These are phyloP conservation scores for Sialis fuliginosa DNA, from an alignment of 2,888 invertebrate genomes.

Conservation along the genomic window DNA sequence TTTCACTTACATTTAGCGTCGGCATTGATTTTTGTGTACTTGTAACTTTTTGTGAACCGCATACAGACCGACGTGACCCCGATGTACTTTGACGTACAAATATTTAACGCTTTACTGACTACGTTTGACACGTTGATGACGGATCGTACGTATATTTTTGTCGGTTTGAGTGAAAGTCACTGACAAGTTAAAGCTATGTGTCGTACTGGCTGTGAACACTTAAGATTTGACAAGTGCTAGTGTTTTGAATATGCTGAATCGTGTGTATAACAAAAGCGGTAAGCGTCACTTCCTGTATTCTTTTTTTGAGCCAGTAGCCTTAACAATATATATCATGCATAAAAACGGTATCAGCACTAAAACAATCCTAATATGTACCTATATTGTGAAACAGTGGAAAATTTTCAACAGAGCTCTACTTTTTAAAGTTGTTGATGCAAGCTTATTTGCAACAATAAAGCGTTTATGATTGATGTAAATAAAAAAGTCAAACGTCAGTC, in stretches of 20 bases:
- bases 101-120: neutral
- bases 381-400: too few species aligned
- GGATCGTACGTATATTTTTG: neutral
- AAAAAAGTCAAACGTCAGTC: too few species aligned
- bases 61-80: slow-evolving; percentile 16
- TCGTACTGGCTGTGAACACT: neutral
- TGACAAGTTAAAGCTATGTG: neutral
- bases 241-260: neutral
- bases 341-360: neutral
- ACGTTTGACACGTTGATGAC: neutral
- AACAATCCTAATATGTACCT: too few species aligned
- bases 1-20: neutral
- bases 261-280: neutral
- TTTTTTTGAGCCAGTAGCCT: neutral
- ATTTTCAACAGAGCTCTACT: too few species aligned
- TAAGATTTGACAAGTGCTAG: neutral
- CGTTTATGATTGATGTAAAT: too few species aligned
- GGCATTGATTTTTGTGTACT: too few species aligned
- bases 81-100: slow-evolving; percentile 13
- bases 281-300: neutral
- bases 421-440: too few species aligned
- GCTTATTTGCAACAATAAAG: too few species aligned
- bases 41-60: too few species aligned
- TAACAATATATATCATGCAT: neutral
- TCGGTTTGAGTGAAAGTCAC: neutral